Conservation (phyloP, 2,113 vertebrate genomes). For the Mesembrinibis cayennensis region DNA sequence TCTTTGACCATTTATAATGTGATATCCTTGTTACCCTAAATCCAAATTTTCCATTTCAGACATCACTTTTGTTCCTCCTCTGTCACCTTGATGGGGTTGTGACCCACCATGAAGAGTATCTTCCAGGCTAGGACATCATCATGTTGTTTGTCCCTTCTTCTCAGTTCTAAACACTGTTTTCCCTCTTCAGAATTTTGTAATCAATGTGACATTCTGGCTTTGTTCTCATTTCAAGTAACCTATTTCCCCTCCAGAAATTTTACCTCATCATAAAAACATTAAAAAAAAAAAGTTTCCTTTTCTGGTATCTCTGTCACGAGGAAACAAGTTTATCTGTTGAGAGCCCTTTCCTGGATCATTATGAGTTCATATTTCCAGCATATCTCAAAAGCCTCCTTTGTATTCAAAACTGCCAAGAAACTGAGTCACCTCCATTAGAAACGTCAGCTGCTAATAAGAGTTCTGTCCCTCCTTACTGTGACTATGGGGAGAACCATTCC, state of each 20-base stretch:
- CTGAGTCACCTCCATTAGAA: background rate
- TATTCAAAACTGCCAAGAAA: background rate
- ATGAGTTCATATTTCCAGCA: background rate
- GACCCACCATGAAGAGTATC: background rate
- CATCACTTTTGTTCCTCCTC: background rate
- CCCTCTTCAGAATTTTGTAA: background rate
- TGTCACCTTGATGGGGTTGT: background rate
- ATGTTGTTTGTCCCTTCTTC: background rate
- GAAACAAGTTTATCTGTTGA: background rate
- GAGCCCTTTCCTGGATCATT: background rate
- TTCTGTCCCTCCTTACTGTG: background rate
- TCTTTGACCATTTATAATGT: background rate
- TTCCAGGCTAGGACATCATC: background rate
- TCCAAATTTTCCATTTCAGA: background rate
- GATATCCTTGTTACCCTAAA: background rate
- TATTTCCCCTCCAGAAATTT: background rate
- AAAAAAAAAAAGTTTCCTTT: background rate
- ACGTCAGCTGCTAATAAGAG: background rate
- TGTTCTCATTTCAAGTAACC: background rate
- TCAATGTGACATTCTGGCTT: background rate
- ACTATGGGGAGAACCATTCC: background rate
- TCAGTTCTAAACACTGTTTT: background rate
- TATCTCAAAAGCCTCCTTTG: background rate
- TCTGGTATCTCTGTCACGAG: background rate
- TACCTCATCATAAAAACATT: background rate